Conservation (phyloP, 1,140 invertebrate genomes). For the Drosophila micromelanica region DNA sequence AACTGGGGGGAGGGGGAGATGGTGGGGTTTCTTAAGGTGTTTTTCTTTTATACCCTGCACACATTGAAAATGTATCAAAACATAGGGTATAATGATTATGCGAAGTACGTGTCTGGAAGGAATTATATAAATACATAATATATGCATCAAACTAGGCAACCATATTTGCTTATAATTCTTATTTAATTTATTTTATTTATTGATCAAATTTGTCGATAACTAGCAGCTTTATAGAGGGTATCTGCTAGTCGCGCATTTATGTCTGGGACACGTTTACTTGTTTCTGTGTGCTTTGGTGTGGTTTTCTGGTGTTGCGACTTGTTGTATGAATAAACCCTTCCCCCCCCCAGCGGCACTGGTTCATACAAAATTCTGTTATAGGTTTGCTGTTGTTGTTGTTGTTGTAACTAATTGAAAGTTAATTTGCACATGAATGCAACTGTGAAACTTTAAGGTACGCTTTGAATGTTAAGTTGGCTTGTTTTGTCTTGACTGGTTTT, state of each 20-base stretch:
- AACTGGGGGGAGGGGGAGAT: background rate
- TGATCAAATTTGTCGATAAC: too few relatives aligned
- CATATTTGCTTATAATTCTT: too few relatives aligned
- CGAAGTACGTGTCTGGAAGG: too few relatives aligned
- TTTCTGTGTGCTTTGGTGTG: conserved; percentile 11
- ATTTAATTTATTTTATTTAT: too few relatives aligned
- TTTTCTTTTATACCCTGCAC: conserved; percentile 6
- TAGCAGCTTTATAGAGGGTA: too few relatives aligned
- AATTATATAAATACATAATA: background rate
- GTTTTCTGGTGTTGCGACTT: conserved; percentile 2
- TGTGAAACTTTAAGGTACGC: conserved; percentile 47
- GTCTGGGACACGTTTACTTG: background rate
- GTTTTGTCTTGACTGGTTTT: conserved; percentile 21
- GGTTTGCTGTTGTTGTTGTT: conserved; percentile 28
- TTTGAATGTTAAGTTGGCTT: conserved; percentile 52
- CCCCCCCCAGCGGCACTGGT: conserved; percentile 20
- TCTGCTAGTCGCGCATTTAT: background rate
- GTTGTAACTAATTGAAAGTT: conserved; percentile 61
- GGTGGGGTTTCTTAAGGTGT: conserved; percentile 1
- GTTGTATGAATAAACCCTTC: conserved; percentile 13
- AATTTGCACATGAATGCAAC: conserved; percentile 61
- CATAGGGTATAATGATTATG: background rate
- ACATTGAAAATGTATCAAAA: background rate
- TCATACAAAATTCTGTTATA: conserved; percentile 54
- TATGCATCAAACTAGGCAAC: background rate